Base-by-base conservation (phyloP, 2,113 vertebrate genomes). In the Coptodon bakossiorum region DNA sequence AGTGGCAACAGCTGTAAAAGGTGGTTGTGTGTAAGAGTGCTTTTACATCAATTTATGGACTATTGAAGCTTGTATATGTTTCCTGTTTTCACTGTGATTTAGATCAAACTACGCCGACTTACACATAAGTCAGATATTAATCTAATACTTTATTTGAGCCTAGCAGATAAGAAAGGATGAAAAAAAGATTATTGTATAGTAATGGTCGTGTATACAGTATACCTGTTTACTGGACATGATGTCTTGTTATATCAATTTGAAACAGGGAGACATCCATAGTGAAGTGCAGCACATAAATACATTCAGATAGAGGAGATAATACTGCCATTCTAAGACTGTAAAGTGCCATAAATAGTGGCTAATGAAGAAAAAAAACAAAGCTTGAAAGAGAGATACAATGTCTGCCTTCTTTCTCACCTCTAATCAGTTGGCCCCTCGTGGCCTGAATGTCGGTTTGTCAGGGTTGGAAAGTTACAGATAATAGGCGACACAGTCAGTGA, bases 31-130 rank as follows among this genome's bases (percentile, higher is more conserved):
- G n/a, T 43, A 71, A 71, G 38, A 43, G 43, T 50, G 43, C 43
- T 50, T 78, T 50, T 31, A 8, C 43, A 78, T 8, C 45, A 27
- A 31, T 78, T 78, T 78, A 31, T 50, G 24, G 9, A 3, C 6
- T 11, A 11, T 29, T 76, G 68, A 76, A 50, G 24, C 24, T 76
- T 2, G 22, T 73, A 45, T 0, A 76, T 1, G 71, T 76, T 27
- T 45, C 43, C 40, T 29, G 14, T 50, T 76, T 31, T 19, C 40
- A 27, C 40, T 27, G 68, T 2, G 22, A 27, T 17, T 73, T 45
- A 45, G 5, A 45, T 48, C 9, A 29, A 27, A 5, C 16, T 48
- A 27, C 0, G 0, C 6, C 4, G 0, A 1, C 43, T 14, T 45
- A 48, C 14, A 29, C 40, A 11, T 76, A 29, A 29, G 40, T 48